phyloP scores from a whole-genome alignment of 2,888 invertebrate genomes.

The Syritta pipiens region DNA sequence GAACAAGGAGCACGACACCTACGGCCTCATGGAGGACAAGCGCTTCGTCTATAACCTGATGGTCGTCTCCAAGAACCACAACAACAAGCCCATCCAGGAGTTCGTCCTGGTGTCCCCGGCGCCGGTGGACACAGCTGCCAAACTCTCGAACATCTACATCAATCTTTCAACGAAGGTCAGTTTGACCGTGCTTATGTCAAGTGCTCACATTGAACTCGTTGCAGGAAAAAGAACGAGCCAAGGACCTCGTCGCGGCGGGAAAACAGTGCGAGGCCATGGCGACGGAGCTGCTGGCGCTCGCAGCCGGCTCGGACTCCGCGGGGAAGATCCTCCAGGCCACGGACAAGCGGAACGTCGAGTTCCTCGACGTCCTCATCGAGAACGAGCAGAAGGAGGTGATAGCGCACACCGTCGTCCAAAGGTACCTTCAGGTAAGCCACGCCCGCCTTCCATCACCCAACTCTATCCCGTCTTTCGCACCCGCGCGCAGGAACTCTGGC shows the following conservation, averaged over 20 bases:
- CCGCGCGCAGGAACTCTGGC: conserved; percentile 93
- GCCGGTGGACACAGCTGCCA: conserved; percentile 98
- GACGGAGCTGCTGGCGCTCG: conserved; percentile 94
- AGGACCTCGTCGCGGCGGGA: conserved; percentile 96
- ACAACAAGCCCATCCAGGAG: conserved; percentile 97
- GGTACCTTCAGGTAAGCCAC: conserved; percentile 92
- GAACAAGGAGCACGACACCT: conserved; percentile 98
- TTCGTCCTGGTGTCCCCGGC: conserved; percentile 99
- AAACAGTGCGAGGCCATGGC: conserved; percentile 99
- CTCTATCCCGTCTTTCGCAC: conserved; percentile 29
- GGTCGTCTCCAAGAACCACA: conserved; percentile 97
- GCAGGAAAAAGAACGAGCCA: conserved; percentile 97
- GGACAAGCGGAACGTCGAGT: conserved; percentile 95
- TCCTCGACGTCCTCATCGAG: conserved; percentile 97
- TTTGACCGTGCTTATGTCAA: not conserved
- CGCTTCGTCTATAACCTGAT: conserved; percentile 99
- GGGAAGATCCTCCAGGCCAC: conserved; percentile 96
- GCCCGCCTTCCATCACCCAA: conserved; percentile 8
- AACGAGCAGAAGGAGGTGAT: conserved; percentile 99
- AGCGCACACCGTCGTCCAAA: conserved; percentile 97
- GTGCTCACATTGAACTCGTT: not conserved
- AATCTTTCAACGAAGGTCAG: conserved; percentile 90
- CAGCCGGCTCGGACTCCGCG: conserved; percentile 96
- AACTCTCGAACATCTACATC: conserved; percentile 95
- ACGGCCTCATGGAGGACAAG: conserved; percentile 97